Evolutionary conservation across 2,113 vertebrate species (phyloP).

Genomic region (Psittacus erithacus): DNA sequence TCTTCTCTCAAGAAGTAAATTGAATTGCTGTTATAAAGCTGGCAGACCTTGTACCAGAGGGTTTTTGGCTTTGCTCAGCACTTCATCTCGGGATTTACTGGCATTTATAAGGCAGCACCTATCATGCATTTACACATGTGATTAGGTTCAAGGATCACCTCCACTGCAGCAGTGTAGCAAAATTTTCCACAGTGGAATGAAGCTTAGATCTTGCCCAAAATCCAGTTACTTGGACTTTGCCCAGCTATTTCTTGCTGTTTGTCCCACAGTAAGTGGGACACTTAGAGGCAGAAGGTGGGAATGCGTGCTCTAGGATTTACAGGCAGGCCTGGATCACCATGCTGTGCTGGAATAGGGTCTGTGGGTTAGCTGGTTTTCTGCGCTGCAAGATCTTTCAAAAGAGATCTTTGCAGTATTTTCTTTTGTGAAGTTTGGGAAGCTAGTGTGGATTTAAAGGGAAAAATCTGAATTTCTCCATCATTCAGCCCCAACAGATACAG

Average conservation of each 20-base stretch:
- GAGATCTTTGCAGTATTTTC: background rate
- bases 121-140: background rate
- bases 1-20: conserved; percentile 25
- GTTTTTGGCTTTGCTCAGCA: conserved; percentile 4
- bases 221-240: background rate
- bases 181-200: background rate
- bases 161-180: background rate
- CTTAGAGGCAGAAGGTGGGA: background rate
- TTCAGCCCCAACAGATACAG: background rate
- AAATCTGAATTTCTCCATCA: background rate
- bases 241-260: background rate
- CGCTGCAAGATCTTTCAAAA: background rate
- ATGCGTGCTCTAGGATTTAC: background rate
- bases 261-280: background rate
- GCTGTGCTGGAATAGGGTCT: background rate
- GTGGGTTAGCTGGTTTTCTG: background rate
- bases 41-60: background rate
- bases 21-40: conserved; percentile 27
- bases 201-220: background rate
- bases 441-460: background rate
- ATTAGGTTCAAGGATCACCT: background rate
- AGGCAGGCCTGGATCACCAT: background rate
- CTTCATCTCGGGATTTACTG: background rate
- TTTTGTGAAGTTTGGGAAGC: background rate
- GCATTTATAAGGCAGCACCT: background rate